These are phyloP conservation scores for Zoanthus sansibaricus DNA, from an alignment of 92 coral and sea anemone species.

Conservation along the genomic window DNA sequence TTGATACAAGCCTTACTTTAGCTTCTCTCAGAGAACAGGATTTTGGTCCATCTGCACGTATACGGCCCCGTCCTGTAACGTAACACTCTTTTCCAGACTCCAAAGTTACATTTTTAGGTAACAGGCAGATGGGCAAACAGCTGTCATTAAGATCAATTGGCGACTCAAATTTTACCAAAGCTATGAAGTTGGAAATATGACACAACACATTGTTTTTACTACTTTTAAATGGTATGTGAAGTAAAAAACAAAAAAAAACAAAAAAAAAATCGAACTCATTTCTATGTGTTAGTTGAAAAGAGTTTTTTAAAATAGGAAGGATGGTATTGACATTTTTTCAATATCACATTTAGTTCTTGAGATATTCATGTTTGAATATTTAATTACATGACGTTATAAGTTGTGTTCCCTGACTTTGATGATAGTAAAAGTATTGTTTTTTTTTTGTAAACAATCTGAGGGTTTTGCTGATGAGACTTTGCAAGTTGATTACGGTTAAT, in stretches of 20 bases:
- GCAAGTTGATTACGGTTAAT: too few species aligned
- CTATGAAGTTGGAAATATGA: background rate
- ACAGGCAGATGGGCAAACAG: conserved; percentile 68
- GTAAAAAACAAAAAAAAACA: too few species aligned
- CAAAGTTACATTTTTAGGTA: conserved; percentile 58
- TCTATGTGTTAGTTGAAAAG: background rate
- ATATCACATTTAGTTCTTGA: too few species aligned
- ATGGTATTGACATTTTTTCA: too few species aligned
- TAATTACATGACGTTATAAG: too few species aligned
- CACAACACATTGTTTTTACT: too few species aligned
- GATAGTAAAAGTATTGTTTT: too few species aligned
- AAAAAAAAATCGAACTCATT: background rate
- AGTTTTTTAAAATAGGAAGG: background rate
- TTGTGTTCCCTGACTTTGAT: too few species aligned
- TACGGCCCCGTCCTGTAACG: conserved; percentile 91
- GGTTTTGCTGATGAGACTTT: too few species aligned
- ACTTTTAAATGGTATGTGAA: too few species aligned
- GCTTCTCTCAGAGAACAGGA: conserved; percentile 74
- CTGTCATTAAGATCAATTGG: conserved; percentile 27
- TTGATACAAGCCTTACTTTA: conserved; percentile 75
- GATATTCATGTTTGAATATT: too few species aligned
- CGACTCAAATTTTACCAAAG: conserved; percentile 47
- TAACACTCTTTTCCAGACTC: conserved; percentile 67
- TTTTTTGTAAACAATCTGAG: too few species aligned
- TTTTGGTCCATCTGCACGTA: conserved; percentile 58